Conservation (phyloP, 2,888 invertebrate species). For the Teinopalpus imperialis region DNA sequence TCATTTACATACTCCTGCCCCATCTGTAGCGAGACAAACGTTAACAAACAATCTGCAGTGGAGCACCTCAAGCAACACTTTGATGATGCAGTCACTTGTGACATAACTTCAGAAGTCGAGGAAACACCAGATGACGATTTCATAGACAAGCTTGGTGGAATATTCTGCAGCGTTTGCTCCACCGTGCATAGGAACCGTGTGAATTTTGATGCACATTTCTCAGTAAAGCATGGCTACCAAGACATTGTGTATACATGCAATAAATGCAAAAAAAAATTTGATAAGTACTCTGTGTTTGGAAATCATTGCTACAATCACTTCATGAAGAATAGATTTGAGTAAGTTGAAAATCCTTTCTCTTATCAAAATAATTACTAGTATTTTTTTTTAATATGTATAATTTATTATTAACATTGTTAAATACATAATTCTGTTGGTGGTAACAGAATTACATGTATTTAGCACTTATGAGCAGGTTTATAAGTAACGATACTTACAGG, state of each 20-base stretch:
- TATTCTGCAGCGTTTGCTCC: constrained; percentile 79
- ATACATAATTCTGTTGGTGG: no score
- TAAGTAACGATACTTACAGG: no score
- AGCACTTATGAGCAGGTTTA: no score
- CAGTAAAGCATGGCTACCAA: constrained; percentile 58
- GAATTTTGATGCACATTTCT: constrained; percentile 79
- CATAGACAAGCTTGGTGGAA: constrained; percentile 61
- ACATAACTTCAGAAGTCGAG: constrained; percentile 45
- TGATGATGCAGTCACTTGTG: constrained; percentile 41
- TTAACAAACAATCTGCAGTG: constrained; percentile 44
- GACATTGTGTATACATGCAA: constrained; percentile 77
- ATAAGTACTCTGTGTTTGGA: constrained; percentile 77
- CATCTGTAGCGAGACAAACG: constrained; percentile 54
- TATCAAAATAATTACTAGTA: no score
- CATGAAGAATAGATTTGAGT: constrained; percentile 60
- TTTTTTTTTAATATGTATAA: no score
- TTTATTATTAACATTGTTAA: no score
- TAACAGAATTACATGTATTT: no score
- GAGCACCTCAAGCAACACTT: constrained; percentile 63
- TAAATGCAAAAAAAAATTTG: constrained; percentile 78
- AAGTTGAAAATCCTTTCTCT: no score
- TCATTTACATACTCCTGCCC: constrained; percentile 58
- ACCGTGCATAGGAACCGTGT: constrained; percentile 69
- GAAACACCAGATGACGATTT: constrained; percentile 52
- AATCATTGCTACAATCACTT: constrained; percentile 81